These are phyloP conservation scores for Ceyx margarethae DNA, from an alignment of 2,113 vertebrate species.

Conservation along the genomic window DNA sequence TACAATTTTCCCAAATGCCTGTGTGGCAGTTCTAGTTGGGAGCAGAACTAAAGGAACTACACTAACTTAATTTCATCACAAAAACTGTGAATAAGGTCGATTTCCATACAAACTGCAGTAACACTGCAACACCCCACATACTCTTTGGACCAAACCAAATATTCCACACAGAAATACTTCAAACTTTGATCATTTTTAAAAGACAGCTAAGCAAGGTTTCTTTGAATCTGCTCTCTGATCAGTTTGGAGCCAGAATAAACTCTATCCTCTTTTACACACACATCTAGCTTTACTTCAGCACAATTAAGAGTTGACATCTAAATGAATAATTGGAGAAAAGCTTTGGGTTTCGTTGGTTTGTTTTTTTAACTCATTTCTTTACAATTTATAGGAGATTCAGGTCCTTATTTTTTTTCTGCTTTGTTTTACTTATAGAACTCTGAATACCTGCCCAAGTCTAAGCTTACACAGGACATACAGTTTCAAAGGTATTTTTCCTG, in stretches of 20 bases:
- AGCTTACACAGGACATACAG: not conserved
- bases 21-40: not conserved
- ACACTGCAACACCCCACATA: not conserved
- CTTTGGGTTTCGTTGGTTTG: not conserved
- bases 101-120: not conserved
- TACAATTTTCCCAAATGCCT: not conserved
- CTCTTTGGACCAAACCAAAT: not conserved
- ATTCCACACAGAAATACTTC: not conserved
- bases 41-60: not conserved
- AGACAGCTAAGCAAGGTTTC: not conserved
- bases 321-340: not conserved
- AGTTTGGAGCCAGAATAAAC: not conserved
- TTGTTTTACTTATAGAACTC: not conserved
- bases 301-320: not conserved
- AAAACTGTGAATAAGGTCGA: not conserved
- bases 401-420: not conserved
- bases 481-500: not conserved
- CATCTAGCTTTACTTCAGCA: not conserved
- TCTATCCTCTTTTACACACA: not conserved
- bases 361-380: not conserved
- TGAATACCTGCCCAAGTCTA: not conserved
- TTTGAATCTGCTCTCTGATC: not conserved
- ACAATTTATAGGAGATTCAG: not conserved
- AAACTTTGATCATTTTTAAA: not conserved
- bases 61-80: not conserved